These are phyloP conservation scores for Pseudocheirus occidentalis DNA, from an alignment of 2,797 vertebrate species.

Conservation along the genomic window DNA sequence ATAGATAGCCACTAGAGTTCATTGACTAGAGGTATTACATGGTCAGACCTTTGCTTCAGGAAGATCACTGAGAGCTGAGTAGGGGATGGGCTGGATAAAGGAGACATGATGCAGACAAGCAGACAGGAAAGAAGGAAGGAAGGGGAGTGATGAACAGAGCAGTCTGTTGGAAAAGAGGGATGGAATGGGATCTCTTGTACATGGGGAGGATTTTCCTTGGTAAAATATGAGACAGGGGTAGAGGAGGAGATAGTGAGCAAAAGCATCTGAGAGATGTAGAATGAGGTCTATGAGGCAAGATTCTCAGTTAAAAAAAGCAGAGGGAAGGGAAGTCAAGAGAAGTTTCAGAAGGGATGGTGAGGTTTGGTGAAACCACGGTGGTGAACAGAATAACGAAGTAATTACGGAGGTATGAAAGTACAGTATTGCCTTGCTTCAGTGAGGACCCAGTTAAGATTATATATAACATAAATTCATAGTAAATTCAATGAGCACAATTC, in stretches of 20 bases:
- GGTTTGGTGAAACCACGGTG: background rate
- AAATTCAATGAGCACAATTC: background rate
- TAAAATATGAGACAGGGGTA: background rate
- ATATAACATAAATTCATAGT: background rate
- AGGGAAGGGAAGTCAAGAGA: background rate
- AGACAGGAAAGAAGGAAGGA: background rate
- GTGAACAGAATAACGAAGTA: background rate
- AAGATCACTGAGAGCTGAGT: slow-evolving; percentile 2
- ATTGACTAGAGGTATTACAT: background rate
- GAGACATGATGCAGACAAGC: background rate
- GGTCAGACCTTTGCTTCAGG: background rate
- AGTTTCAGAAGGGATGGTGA: background rate
- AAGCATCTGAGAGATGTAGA: background rate
- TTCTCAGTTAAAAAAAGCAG: background rate
- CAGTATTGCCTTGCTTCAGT: background rate
- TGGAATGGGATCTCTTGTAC: background rate
- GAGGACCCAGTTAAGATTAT: background rate
- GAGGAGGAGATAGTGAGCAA: background rate
- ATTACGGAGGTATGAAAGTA: background rate
- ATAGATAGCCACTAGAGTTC: background rate
- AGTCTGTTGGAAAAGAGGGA: background rate
- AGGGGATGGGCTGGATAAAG: background rate
- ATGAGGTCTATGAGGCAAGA: background rate
- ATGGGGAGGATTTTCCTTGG: background rate
- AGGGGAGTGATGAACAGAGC: background rate